Evolutionary conservation across 2,113 vertebrate genomes (phyloP), one percentile per base, ranked within the genome.

Genomic region (Plecturocebus donacophilus): DNA sequence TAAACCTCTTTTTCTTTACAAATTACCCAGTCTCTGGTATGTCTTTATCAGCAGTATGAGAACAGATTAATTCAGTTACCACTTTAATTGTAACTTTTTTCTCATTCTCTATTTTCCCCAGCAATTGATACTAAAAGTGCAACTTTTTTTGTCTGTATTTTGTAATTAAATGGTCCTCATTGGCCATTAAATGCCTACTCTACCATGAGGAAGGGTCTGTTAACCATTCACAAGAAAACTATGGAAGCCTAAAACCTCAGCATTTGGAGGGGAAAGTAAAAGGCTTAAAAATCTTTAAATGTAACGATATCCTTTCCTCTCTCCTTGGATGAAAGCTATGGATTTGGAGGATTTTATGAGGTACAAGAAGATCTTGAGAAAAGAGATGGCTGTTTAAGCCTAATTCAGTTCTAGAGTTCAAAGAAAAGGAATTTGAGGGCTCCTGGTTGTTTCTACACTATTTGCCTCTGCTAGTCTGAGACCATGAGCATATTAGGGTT

Each of bases 81-180:
- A 27, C 91, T 87, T 56, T 94, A 25, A 87, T 87, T 79, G 14
- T 79, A 49, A 70, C 8, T 58, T 95, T 68, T 96, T 90, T 87
- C 71, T 95, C 35, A 58, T 58, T 90, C 56, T 93, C 21, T 58
- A 19, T 90, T 95, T 94, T 68, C 32, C 45, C 21, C 71, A 73
- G 40, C 45, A 88, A 94, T 68, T 87, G 30, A 90, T 87, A 90
- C 42, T 79, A 90, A 95, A 92, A 73, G 6, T n/a, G 4, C 14
- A 90, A 84, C 30, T 38, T 19, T 27, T 68, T 47, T 49, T 58
- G 30, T 23, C 64, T 76, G 4, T 76, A 79, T 84, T 54, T 95
- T 87, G 0, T 79, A 80, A 49, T 42, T 21, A 90, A 90, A 85
- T 40, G 3, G 3, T 58, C 38, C 20, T 87, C 38, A 64, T 16